Percentiles rank a stretch among this genome's conserved stretches.
These are phyloP conservation scores for Paedocypris sp. DNA, from an alignment of 2,113 vertebrate genomes.

Conservation along the genomic window DNA sequence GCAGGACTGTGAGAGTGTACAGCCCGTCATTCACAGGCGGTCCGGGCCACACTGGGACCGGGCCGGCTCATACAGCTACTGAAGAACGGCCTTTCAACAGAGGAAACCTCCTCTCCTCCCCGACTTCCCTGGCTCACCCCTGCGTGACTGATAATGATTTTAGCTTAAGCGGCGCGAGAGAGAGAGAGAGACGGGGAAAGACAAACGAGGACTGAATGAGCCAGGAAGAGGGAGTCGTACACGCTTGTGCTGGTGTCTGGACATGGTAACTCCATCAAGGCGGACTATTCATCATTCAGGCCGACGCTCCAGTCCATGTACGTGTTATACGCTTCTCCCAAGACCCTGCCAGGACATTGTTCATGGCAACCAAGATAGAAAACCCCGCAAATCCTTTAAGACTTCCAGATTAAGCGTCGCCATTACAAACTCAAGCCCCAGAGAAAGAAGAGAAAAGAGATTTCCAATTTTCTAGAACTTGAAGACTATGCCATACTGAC, in stretches of 20 bases:
- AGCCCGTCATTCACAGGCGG: constrained; percentile 23
- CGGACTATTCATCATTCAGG: background rate
- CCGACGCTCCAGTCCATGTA: background rate
- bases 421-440: too few relatives aligned
- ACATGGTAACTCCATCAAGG: constrained; percentile 21
- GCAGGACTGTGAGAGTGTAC: constrained; percentile 40
- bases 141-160: constrained; percentile 39
- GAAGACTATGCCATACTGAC: too few relatives aligned
- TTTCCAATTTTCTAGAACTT: too few relatives aligned
- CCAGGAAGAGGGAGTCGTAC: constrained; percentile 4
- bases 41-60: constrained; percentile 11
- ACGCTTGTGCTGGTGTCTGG: background rate
- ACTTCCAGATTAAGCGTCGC: too few relatives aligned
- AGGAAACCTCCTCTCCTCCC: constrained; percentile 15
- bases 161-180: constrained; percentile 31
- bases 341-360: background rate
- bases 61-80: constrained; percentile 11
- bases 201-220: background rate
- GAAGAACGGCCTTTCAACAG: constrained; percentile 16
- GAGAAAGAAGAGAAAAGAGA: too few relatives aligned
- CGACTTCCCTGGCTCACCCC: background rate
- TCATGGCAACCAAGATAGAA: too few relatives aligned
- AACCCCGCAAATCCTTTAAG: too few relatives aligned
- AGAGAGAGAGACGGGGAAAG: constrained; percentile 4
- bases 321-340: background rate